These are phyloP conservation scores for Podarcis siculus DNA, from an alignment of 2,797 vertebrate genomes.

Conservation along the genomic window DNA sequence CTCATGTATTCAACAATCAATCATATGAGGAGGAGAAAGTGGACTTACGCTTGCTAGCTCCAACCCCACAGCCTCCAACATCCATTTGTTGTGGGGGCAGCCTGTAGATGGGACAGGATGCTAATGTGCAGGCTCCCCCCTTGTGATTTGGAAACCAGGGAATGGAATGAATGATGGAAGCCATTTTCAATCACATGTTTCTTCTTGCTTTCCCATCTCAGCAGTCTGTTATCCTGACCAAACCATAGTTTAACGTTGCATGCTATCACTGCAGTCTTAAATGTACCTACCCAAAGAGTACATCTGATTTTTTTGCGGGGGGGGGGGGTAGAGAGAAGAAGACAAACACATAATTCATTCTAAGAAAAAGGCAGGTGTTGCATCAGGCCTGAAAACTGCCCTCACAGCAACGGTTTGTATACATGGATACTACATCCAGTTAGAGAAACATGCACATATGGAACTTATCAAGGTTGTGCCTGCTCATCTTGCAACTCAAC, in stretches of 20 bases:
- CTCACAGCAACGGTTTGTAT: not conserved
- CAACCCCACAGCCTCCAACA: too few relatives aligned
- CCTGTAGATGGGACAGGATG: too few relatives aligned
- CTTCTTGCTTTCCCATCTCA: not conserved
- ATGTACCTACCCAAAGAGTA: not conserved
- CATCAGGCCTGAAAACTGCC: not conserved
- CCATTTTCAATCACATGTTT: not conserved
- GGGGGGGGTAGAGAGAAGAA: too few relatives aligned
- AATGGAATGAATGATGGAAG: not conserved
- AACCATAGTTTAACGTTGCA: not conserved
- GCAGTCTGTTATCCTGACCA: not conserved
- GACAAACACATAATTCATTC: not conserved
- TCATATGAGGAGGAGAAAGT: not conserved
- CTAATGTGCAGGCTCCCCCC: too few relatives aligned
- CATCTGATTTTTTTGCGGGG: not conserved
- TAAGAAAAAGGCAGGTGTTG: not conserved
- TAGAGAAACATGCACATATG: not conserved
- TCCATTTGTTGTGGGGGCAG: not conserved
- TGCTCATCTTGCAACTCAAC: not conserved
- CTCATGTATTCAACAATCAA: not conserved
- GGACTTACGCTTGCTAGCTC: not conserved
- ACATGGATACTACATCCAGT: not conserved
- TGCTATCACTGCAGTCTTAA: not conserved
- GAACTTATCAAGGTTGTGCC: not conserved
- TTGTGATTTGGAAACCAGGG: not conserved